Percentiles rank a stretch among this genome's conserved stretches.
Conservation (phyloP, 2,888 invertebrate species). For the Nasonia oneida region DNA sequence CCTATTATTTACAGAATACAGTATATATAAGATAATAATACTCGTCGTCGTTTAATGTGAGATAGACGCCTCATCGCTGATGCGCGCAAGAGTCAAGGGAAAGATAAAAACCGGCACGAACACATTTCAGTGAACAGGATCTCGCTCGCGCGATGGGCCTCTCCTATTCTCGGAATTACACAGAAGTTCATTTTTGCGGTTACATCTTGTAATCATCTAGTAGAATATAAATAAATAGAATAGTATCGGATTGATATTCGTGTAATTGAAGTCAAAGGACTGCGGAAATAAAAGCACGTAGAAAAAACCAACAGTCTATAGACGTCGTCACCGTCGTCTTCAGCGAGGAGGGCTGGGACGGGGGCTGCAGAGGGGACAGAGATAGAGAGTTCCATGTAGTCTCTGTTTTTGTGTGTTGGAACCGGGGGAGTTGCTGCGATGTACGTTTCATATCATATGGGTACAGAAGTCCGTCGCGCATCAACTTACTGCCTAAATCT, state of each 20-base stretch:
- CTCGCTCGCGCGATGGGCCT: background rate
- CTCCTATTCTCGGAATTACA: background rate
- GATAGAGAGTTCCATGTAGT: background rate
- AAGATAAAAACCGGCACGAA: constrained; percentile 19
- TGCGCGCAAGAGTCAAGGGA: background rate
- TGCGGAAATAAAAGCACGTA: background rate
- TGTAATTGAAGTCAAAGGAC: background rate
- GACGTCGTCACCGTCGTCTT: background rate
- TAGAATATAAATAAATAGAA: background rate
- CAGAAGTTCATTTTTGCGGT: background rate
- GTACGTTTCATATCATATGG: background rate
- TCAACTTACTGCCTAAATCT: background rate
- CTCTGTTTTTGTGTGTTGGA: background rate
- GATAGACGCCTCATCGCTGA: background rate
- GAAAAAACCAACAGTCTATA: background rate
- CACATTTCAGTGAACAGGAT: constrained; percentile 21
- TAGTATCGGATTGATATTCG: background rate
- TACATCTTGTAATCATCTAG: background rate
- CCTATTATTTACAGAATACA: constrained; percentile 50
- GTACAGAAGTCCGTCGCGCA: background rate
- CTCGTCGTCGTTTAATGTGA: constrained; percentile 1
- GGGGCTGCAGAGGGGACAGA: no score
- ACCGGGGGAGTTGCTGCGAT: background rate
- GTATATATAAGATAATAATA: constrained; percentile 44
- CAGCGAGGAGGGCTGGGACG: background rate